Percentiles rank a stretch among this genome's conserved stretches.
These are phyloP conservation scores for Regulus satrapa DNA, from an alignment of 2,113 vertebrate genomes.

Conservation along the genomic window DNA sequence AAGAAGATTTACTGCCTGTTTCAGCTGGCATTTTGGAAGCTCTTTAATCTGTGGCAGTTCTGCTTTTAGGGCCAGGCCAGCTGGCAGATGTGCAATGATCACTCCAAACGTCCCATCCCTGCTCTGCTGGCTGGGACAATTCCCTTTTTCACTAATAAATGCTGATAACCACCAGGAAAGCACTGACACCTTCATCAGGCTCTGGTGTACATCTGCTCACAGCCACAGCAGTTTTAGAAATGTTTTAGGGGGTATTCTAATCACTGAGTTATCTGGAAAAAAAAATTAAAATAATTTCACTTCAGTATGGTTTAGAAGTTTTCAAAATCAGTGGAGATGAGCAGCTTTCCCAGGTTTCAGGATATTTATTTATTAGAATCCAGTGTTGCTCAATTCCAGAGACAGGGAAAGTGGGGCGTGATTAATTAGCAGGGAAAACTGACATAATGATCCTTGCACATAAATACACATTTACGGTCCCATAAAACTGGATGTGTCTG, in stretches of 20 bases:
- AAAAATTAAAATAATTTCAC: no score
- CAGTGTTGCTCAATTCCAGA: not conserved
- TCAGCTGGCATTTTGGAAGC: not conserved
- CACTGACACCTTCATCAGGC: not conserved
- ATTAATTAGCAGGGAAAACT: not conserved
- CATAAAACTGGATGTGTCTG: not conserved
- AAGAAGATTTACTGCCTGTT: not conserved
- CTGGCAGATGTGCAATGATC: fast-evolving
- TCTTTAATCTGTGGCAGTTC: not conserved
- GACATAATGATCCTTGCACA: not conserved
- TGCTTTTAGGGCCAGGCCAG: not conserved
- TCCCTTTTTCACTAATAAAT: not conserved
- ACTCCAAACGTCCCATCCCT: not conserved
- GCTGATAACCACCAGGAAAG: not conserved
- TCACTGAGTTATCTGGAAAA: not conserved
- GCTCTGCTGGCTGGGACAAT: not conserved
- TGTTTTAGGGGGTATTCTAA: not conserved
- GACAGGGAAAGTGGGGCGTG: not conserved
- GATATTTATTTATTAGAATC: not conserved
- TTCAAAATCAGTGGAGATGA: not conserved
- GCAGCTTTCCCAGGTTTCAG: not conserved
- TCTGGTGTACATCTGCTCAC: not conserved
- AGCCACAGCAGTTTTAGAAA: not conserved
- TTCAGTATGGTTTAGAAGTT: fast-evolving
- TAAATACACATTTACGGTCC: not conserved